Evolutionary conservation across 1,140 invertebrate species (phyloP).

Genomic region (Drosophila nikananu): DNA sequence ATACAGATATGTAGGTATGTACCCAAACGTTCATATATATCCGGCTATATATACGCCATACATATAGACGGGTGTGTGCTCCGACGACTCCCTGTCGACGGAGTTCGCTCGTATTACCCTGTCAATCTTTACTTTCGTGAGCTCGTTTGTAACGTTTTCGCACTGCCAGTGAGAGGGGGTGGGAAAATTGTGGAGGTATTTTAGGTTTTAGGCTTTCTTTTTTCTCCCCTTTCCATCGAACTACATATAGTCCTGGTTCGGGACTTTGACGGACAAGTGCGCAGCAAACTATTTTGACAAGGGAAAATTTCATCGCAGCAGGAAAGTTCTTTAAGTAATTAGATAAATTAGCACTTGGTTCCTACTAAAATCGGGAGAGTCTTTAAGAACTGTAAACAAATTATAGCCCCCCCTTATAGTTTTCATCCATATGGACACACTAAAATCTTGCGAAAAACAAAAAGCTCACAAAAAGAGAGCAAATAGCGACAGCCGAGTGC

Average conservation of each 20-base stretch:
- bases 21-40: constrained; percentile 6
- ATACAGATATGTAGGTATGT: constrained; percentile 9
- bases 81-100: constrained; percentile 60
- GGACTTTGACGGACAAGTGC: constrained; percentile 2
- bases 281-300: constrained; percentile 8
- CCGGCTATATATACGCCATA: constrained; percentile 12
- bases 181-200: constrained; percentile 30
- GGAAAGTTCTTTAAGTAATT: not conserved
- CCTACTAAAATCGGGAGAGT: not conserved
- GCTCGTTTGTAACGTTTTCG: constrained; percentile 56
- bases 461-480: not conserved
- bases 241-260: constrained; percentile 11
- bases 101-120: constrained; percentile 56
- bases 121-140: constrained; percentile 63
- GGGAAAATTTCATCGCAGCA: not conserved
- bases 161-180: constrained; percentile 15
- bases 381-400: not conserved
- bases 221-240: not conserved
- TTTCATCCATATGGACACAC: constrained; percentile 44
- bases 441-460: constrained; percentile 33
- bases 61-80: constrained; percentile 20
- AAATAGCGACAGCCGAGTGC: not conserved
- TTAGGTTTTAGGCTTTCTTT: not conserved
- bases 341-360: not conserved
- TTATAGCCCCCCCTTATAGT: constrained; percentile 27